Evolutionary conservation across 2,888 invertebrate genomes (phyloP), one percentile per base, ranked within the genome.

Genomic region (Lampropteryx suffumata): DNA sequence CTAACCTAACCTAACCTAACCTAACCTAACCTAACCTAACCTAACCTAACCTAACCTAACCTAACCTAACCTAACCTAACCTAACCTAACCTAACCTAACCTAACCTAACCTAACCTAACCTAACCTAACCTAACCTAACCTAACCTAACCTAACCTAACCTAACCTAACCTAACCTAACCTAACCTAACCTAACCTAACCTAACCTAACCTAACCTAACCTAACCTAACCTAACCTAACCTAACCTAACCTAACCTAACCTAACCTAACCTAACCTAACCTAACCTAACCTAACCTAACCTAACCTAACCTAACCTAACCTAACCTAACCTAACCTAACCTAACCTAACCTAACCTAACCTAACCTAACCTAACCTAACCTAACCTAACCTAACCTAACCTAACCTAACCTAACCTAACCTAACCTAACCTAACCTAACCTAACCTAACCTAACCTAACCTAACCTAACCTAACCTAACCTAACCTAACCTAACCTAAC

Each of bases 351-450:
- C 59, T 60, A 59, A 61, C 60, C 59, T 61, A 64, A 61, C 61
- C 60, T 59, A 60, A 62, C 61, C 59, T 64, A 62, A 59, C 61
- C 57, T 61, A 64, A 59, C 62, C 59, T 62, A 62, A 62, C 59
- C 59, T 59, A 62, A 62, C 59, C 59, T 58, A 57, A 59, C 59
- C 59, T 58, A 58, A 62, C 57, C 57, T 54, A 59, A 57, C 56
- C 57, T 51, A 58, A 58, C 57, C 57, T 57, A 57, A 57, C 58
- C 55, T 59, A 55, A 60, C 55, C 61, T 56, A 58, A 61, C 61
- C 61, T 58, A 58, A 61, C 57, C 61, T 57, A 61, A 57, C 61
- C 57, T 58, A 58, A 62, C 57, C 62, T 62, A 59, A 62, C 59
- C 61, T 62, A 59, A 61, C 59, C 61, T 59, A 59, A 61, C 59